These are phyloP conservation scores for Rhinolophus sinicus DNA, from an alignment of 2,113 vertebrate species.

Conservation along the genomic window DNA sequence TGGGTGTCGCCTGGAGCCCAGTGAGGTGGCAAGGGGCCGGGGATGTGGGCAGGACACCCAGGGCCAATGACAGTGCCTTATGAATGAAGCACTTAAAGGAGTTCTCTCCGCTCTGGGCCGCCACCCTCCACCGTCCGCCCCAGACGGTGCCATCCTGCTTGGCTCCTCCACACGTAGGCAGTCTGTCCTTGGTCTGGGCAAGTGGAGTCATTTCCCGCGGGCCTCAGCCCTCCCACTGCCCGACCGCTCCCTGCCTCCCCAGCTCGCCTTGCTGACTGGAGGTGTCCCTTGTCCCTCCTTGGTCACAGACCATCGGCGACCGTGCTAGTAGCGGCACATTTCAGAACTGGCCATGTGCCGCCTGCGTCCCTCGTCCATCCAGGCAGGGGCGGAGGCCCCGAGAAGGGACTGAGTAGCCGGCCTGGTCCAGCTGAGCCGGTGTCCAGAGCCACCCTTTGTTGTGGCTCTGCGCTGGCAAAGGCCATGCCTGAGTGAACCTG, in stretches of 20 bases:
- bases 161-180: background rate
- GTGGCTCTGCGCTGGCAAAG: too few species aligned
- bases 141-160: fast-evolving
- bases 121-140: fast-evolving
- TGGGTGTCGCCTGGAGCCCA: background rate
- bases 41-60: fast-evolving
- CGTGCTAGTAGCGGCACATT: fast-evolving
- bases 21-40: background rate
- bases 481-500: background rate
- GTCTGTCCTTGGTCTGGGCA: background rate
- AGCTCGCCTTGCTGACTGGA: background rate
- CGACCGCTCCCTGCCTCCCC: fast-evolving
- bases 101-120: background rate
- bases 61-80: fast-evolving
- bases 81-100: fast-evolving
- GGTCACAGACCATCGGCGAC: fast-evolving
- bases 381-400: background rate
- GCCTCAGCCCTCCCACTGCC: background rate
- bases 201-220: fast-evolving
- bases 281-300: background rate
- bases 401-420: background rate
- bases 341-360: background rate
- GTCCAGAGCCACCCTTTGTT: fast-evolving
- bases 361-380: background rate
- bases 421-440: fast-evolving